phyloP scores from a whole-genome alignment of 1,140 invertebrate genomes.

The Conopomorpha cramerella region DNA sequence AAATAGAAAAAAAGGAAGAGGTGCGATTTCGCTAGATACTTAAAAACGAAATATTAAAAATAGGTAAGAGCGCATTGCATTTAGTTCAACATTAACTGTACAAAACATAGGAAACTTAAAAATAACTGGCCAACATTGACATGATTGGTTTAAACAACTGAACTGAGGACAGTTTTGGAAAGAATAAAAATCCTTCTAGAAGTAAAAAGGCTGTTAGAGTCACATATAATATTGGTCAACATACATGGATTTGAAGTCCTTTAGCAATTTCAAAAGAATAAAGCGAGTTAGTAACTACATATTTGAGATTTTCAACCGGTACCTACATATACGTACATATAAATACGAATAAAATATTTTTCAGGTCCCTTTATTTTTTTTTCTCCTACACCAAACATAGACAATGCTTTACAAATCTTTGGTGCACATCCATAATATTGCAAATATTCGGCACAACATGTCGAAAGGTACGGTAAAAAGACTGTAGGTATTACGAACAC shows the following conservation, averaged over 20 bases:
- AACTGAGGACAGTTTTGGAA: background rate
- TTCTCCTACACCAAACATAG: constrained; percentile 46
- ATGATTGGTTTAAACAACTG: no score
- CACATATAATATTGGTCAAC: constrained; percentile 25
- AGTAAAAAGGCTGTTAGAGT: constrained; percentile 16
- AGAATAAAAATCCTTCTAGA: constrained; percentile 12
- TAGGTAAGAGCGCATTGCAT: no score
- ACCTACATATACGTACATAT: background rate
- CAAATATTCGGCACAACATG: constrained; percentile 42
- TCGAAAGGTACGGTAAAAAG: constrained; percentile 24
- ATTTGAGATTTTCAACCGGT: constrained; percentile 41
- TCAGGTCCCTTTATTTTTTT: constrained; percentile 56
- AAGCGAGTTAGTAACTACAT: constrained; percentile 43
- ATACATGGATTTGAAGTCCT: constrained; percentile 35
- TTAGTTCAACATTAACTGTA: no score
- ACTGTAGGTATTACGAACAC: constrained; percentile 48
- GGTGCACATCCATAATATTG: constrained; percentile 53
- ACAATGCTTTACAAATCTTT: constrained; percentile 55
- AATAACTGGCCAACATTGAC: no score
- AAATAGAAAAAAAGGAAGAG: no score
- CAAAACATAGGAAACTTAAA: no score
- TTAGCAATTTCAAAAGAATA: constrained; percentile 29
- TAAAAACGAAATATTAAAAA: no score
- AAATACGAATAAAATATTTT: constrained; percentile 25
- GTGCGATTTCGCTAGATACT: no score